Evolutionary conservation across 1,140 invertebrate species (phyloP), one percentile per base, ranked within the genome.

Genomic region (Ostrea denselamellosa): DNA sequence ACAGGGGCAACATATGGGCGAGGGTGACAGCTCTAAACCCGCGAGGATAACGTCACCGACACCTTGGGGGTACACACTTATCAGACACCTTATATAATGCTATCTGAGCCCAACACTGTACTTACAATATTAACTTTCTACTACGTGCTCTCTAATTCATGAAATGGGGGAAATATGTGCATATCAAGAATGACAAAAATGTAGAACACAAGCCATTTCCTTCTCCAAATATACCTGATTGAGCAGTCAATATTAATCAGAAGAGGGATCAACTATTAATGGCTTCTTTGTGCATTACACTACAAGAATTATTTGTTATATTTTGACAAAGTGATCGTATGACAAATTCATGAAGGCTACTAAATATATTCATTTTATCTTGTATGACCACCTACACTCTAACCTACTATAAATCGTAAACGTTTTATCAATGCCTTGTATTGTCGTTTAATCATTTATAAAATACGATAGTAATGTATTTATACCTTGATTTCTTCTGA

Each of bases 401-500:
- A 44, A 5, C 34, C 34, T 5, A 44, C 34, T 44, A 5, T 44
- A 44, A 44, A 1, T 77, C 3, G 68, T 25, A 28, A 34, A 77
- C 34, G 5, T n/a, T n/a, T n/a, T 5, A 44, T 44, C 5, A 2
- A 44, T 44, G 1, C 34, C 34, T 44, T 44, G 34, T 44, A 44
- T 44, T 44, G 34, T 5, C 34, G 34, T 44, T 44, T 44, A 44
- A 5, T 44, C 34, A 44, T 44, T 44, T 44, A 44, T 5, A 44
- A 44, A 44, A 44, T 44, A 5, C 1, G 34, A 62, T 62, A 58
- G 5, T 17, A n/a, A 12, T 58, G 19, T 58, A 58, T 62, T 62
- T n/a, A 19, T 91, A 94, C 93, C 92, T 92, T 87, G 44, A 85
- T 89, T 2, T 90, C 90, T 56, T 97, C 98, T 86, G 98, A 98